Conservation (phyloP, 2,797 vertebrate species). For the Brotula barbata region DNA sequence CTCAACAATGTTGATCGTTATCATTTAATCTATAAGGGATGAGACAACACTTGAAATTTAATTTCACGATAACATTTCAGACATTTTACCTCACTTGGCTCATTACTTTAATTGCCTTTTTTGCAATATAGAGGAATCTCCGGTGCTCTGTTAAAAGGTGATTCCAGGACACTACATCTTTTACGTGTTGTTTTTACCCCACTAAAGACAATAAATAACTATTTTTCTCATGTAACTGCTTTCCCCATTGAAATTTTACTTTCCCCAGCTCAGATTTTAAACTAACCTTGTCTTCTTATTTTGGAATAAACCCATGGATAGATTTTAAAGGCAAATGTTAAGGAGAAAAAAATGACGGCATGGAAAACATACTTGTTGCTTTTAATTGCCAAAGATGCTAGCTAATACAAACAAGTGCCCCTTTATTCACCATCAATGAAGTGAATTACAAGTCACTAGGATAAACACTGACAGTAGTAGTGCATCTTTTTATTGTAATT, state of each 20-base stretch:
- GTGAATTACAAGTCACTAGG: constrained; percentile 41
- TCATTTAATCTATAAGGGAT: constrained; percentile 37
- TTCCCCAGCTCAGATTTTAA: constrained; percentile 34
- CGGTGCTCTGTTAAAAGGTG: constrained; percentile 69
- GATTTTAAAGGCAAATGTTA: constrained; percentile 8
- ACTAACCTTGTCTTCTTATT: constrained; percentile 17
- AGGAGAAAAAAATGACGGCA: constrained; percentile 10
- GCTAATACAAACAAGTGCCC: constrained; percentile 70
- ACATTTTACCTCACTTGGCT: constrained; percentile 56
- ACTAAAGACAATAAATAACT: too few species aligned
- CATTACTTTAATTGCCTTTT: constrained; percentile 49
- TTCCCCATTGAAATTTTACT: constrained; percentile 29
- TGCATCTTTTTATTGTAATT: constrained; percentile 5
- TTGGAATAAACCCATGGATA: constrained; percentile 11
- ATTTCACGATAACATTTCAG: constrained; percentile 55
- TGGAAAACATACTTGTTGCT: constrained; percentile 16
- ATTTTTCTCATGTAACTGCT: constrained; percentile 23
- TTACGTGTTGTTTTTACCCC: constrained; percentile 23
- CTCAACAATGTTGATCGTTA: constrained; percentile 43
- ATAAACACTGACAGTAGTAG: constrained; percentile 10
- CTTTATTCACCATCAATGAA: constrained; percentile 31
- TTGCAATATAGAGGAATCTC: constrained; percentile 54
- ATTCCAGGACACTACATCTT: constrained; percentile 63
- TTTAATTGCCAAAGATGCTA: constrained; percentile 69
- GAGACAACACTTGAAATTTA: constrained; percentile 58